Conservation (phyloP, 2,888 invertebrate species). For the Acleris literana region DNA sequence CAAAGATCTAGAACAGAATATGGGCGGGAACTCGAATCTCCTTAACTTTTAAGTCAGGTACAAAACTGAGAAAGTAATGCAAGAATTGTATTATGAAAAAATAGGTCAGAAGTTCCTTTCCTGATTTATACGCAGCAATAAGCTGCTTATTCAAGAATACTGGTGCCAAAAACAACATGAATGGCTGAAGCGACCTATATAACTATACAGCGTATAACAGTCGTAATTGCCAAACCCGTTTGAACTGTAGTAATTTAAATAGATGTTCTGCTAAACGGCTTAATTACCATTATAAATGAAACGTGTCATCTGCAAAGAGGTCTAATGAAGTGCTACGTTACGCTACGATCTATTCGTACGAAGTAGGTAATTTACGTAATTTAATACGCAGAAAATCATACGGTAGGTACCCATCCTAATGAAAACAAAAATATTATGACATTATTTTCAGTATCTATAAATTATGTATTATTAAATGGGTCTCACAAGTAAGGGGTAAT, state of each 20-base stretch:
- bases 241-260: constrained; percentile 29
- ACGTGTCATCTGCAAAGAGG: constrained; percentile 19
- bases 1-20: no score
- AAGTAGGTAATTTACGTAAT: no score
- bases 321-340: constrained; percentile 15
- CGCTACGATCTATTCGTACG: no score
- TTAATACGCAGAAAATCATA: no score
- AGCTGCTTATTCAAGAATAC: constrained; percentile 23
- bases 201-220: not conserved
- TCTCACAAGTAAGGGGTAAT: no score
- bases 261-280: constrained; percentile 19
- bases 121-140: constrained; percentile 25
- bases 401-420: no score
- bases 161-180: constrained; percentile 35
- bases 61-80: no score
- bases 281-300: constrained; percentile 27
- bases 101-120: constrained; percentile 20
- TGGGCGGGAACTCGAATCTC: no score
- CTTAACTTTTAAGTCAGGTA: no score
- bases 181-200: constrained; percentile 25
- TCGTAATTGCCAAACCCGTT: constrained; percentile 21
- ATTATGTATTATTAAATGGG: no score
- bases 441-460: no score
- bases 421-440: no score
- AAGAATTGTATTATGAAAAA: not conserved